Evolutionary conservation across 2,797 vertebrate genomes (phyloP), one percentile per base, ranked within the genome.

Genomic region (Morus bassanus): DNA sequence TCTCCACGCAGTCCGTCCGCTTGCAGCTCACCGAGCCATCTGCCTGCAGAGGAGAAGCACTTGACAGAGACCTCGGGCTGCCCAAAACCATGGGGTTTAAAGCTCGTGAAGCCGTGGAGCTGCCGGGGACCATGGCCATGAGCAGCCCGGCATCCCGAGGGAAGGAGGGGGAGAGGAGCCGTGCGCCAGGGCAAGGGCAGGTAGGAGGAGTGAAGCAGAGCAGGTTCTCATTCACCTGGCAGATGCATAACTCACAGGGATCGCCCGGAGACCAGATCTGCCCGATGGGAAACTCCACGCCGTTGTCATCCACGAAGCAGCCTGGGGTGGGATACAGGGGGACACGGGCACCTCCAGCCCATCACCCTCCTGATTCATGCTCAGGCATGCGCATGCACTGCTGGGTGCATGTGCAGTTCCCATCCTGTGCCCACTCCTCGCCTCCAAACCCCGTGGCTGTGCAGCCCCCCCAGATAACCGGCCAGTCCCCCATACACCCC

Each of bases 211-310:
- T 82, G 95, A 95, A 97, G 97, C 97, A 96, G 95, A 95, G 97
- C 98, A 98, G 98, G 98, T 94, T 97, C 97, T 97, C 98, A 98
- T 98, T 98, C 98, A 98, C 98, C 98, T 98, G 98, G 97, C 98
- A 98, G 97, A 98, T 97, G 98, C 98, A 98, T 93, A 98, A 98
- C 98, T 98, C 98, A 98, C 98, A 98, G 95, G 98, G 98, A 93
- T 98, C 98, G 91, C 98, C 98, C 10, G 98, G 98, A 51, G 98
- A 98, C 98, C 98, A 98, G 95, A 98, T 98, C 97, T 98, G 98
- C 95, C 98, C 98, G 15, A 98, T 28, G 4, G 98, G 98, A 96
- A 98, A 98, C 85, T 98, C 98, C 82, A 97, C 94, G 37, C 98
- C 98, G 10, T 98, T 98, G 96, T 98, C 98, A 9, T 98, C 98